These are phyloP conservation scores for Heterodera carotae DNA, from an alignment of 1,140 invertebrate species.

Conservation along the genomic window DNA sequence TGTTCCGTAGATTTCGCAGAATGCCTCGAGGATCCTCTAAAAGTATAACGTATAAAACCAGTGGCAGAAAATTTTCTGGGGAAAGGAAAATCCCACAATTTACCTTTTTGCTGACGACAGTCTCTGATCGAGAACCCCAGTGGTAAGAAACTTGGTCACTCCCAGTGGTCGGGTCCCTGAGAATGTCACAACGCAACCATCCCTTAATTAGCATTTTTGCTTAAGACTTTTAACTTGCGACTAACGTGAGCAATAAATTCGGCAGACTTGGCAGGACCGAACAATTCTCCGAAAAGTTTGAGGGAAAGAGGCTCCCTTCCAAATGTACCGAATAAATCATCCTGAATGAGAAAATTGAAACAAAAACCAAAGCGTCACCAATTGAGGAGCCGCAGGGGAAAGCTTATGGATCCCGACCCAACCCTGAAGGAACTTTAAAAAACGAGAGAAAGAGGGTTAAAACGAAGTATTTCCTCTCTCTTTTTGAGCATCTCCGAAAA, in stretches of 20 bases:
- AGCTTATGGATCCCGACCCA: too few relatives aligned
- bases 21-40: conserved; percentile 15
- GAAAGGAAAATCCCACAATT: not conserved
- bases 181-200: conserved; percentile 19
- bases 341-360: not conserved
- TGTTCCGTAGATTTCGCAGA: conserved; percentile 17
- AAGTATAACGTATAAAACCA: not conserved
- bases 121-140: conserved; percentile 22
- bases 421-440: too few relatives aligned
- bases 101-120: conserved; percentile 18
- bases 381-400: too few relatives aligned
- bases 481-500: too few relatives aligned
- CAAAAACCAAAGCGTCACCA: too few relatives aligned
- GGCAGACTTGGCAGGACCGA: conserved; percentile 15
- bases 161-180: not conserved
- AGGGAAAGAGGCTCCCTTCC: not conserved
- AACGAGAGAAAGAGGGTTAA: too few relatives aligned
- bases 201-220: conserved; percentile 3
- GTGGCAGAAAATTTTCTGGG: not conserved
- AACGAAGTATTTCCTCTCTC: too few relatives aligned
- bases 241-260: conserved; percentile 27
- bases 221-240: not conserved
- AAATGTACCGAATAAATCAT: conserved; percentile 14
- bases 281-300: conserved; percentile 19
- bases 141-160: conserved; percentile 6